Evolutionary conservation across 2,888 invertebrate species (phyloP), one percentile per base, ranked within the genome.

Genomic region (Vesta saturnalis): DNA sequence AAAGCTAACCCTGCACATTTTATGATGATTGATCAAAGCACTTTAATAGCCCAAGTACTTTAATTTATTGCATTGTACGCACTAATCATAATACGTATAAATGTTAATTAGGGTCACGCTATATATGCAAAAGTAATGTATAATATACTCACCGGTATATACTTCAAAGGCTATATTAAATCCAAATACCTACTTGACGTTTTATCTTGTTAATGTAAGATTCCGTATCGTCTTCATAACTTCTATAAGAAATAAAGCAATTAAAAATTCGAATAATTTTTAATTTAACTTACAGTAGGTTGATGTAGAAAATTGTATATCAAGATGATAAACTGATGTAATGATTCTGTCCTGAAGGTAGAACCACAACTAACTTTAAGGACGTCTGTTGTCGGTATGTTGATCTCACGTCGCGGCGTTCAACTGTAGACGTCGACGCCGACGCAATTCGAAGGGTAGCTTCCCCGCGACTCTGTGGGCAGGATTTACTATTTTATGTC

Each of bases 401-500:
- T 75, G 77, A 76, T 67, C 72, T 75, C 78, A 79, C 79, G 82
- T 77, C 83, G 82, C 80, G 81, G 78, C 82, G 82, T 80, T 79
- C 74, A 69, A 72, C 75, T 71, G 73, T 74, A 76, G 74, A 74
- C 72, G 74, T 77, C 81, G 82, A 83, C 84, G 84, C 84, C 84
- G 84, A 83, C 83, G 84, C 83, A 80, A 77, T 77, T 76, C 76
- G 73, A 77, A 78, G 82, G 82, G 83, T 81, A 82, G 81, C 79
- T 79, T 78, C 80, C 81, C 80, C 81, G 78, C 78, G 78, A 77
- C 78, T 77, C 80, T 80, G 83, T 83, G 84, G 84, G 84, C 83
- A 82, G 84, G 83, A 83, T 83, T 83, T 82, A 79, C 79, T 77
- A 75, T 77, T 81, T 80, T 81, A 81, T 82, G 79, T 79, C 86